Evolutionary conservation across 2,113 vertebrate genomes (phyloP), one percentile per base, ranked within the genome.

Genomic region (Burhinus oedicnemus): DNA sequence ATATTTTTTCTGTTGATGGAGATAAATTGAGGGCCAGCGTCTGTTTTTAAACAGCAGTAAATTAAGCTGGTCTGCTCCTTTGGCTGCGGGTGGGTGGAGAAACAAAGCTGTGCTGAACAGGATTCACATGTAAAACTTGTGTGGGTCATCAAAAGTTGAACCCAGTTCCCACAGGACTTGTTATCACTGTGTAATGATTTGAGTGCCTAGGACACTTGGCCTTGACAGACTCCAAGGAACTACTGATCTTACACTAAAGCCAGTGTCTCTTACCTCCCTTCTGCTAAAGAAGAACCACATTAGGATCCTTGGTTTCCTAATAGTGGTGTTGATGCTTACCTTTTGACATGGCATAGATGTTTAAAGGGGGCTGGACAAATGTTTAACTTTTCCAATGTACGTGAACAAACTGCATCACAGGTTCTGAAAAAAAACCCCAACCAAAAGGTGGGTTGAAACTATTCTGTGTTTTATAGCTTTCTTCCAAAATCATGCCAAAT

Each of bases 31-130:
- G 93, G 94, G 96, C 87, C 82, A 94, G 96, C 60, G 32, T 96
- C 95, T 95, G 94, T 97, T 98, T 98, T 96, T 97, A 97, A 98
- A 98, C 92, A 96, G 89, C 94, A 95, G 84, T 97, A 94, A 95
- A 95, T 96, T 88, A 96, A 88, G 79, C 66, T 4, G 3, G 52
- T 83, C 82, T 93, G 78, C 62, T 94, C 82, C 60, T 96, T 90
- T 95, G 92, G 77, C 83, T 12, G 19, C 0, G 4, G 38, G 64
- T 90, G 51, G 78, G 49, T 86, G 36, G 64, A 91, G 85, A 51
- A 95, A n/a, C 76, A 77, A 78, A 83, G 80, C 49, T 95, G 22
- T 77, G 82, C 75, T 77, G 75, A 83, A 38, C 54, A 66, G 80
- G 83, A 90, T 86, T 91, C 82, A 47, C 68, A 52, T 0, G 0